A percentile compares a stretch with the other conserved stretches of the same genome.
These are phyloP conservation scores for Drosophila lutescens DNA, from an alignment of 2,888 invertebrate genomes.

Conservation along the genomic window DNA sequence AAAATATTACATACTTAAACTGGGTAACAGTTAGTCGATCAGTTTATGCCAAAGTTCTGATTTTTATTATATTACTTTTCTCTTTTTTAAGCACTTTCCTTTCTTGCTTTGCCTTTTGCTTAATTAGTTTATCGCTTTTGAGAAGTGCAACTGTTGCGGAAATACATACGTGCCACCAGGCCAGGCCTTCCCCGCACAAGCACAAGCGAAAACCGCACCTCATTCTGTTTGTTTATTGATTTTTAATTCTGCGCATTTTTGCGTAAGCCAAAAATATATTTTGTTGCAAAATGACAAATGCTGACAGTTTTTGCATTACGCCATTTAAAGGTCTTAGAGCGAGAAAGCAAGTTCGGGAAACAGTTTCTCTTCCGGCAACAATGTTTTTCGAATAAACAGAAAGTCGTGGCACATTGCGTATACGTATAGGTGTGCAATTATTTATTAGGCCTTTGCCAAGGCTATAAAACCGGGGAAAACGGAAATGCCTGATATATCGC, in stretches of 20 bases:
- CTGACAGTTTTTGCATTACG: slow-evolving; percentile 39
- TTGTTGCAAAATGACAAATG: slow-evolving; percentile 32
- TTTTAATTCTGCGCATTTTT: slow-evolving; percentile 63
- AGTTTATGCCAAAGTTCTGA: slow-evolving; percentile 6
- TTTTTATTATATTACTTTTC: slow-evolving; percentile 2
- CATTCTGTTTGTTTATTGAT: slow-evolving; percentile 63
- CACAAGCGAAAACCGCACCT: neutral
- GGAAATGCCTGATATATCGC: slow-evolving; percentile 48
- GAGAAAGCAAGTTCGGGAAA: slow-evolving; percentile 15
- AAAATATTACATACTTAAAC: neutral
- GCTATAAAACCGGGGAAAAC: slow-evolving; percentile 21
- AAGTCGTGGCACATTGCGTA: slow-evolving; percentile 27
- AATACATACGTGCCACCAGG: slow-evolving; percentile 61
- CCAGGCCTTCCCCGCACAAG: neutral
- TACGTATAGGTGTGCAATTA: slow-evolving; percentile 39
- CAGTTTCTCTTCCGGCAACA: slow-evolving; percentile 37
- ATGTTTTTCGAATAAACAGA: slow-evolving; percentile 1
- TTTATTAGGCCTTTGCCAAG: slow-evolving; percentile 24
- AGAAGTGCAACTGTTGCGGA: slow-evolving; percentile 70
- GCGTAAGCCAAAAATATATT: slow-evolving; percentile 45
- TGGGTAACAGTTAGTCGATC: neutral
- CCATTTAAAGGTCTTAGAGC: slow-evolving; percentile 17
- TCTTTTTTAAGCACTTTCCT: slow-evolving; percentile 6
- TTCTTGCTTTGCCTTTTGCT: slow-evolving; percentile 50
- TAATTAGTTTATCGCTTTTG: slow-evolving; percentile 65